phyloP scores from a whole-genome alignment of 2,888 invertebrate species.

The Ormyrus labotus region DNA sequence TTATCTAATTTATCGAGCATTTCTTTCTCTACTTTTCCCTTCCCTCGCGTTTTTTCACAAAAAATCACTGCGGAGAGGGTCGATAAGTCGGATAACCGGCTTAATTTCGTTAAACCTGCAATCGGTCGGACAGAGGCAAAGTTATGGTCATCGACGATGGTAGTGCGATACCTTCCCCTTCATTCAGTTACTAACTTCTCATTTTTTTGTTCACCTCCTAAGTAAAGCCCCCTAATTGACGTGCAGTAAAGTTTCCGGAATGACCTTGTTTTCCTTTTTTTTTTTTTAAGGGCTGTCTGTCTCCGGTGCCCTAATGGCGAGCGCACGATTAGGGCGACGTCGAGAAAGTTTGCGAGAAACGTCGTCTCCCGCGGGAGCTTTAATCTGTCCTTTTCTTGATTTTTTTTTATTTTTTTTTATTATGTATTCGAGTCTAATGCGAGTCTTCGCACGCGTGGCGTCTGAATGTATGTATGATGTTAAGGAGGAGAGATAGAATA shows the following conservation, averaged over 20 bases:
- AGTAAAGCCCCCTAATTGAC: slow-evolving; percentile 19
- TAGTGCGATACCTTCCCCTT: background rate
- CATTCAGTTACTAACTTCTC: background rate
- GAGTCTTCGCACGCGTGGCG: background rate
- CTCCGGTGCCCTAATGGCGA: too few relatives aligned
- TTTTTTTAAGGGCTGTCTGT: too few relatives aligned
- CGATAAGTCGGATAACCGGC: slow-evolving; percentile 10
- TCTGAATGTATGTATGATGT: background rate
- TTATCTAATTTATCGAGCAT: background rate
- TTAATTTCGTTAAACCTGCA: slow-evolving; percentile 6
- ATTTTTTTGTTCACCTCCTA: background rate
- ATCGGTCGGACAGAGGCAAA: background rate
- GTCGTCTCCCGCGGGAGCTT: background rate
- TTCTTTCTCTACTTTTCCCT: background rate
- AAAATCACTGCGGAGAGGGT: background rate
- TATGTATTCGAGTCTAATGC: background rate
- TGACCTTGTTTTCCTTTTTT: background rate
- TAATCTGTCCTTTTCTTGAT: background rate
- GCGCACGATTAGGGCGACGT: too few relatives aligned
- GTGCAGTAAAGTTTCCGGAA: background rate
- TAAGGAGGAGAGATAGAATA: background rate
- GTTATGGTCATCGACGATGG: background rate
- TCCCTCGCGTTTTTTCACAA: background rate
- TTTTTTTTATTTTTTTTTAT: background rate
- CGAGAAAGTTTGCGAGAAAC: too few relatives aligned